These are phyloP conservation scores for Orius insidiosus DNA, from an alignment of 1,140 invertebrate species.

Conservation along the genomic window DNA sequence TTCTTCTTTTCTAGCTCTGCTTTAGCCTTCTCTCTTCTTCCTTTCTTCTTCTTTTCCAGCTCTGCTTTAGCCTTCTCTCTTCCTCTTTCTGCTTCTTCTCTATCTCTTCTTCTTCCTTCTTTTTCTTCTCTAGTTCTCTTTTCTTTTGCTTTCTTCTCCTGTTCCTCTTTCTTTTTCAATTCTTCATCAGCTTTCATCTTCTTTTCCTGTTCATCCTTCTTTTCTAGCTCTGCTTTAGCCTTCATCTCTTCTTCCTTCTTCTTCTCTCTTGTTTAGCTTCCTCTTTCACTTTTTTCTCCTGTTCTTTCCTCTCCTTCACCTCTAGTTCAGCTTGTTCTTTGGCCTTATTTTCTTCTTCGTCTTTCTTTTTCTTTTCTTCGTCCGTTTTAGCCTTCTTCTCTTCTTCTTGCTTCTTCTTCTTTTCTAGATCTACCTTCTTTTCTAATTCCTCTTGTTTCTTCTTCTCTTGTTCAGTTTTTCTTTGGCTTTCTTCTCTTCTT, in stretches of 20 bases:
- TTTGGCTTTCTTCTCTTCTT: conserved; percentile 19
- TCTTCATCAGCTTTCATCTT: neutral
- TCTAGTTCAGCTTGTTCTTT: too few relatives aligned
- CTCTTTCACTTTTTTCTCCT: conserved; percentile 19
- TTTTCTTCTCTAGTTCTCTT: neutral
- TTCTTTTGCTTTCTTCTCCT: neutral
- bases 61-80: neutral
- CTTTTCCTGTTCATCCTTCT: conserved; percentile 3
- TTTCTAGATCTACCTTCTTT: conserved; percentile 18
- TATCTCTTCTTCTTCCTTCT: neutral
- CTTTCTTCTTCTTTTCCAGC: neutral
- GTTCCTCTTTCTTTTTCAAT: neutral
- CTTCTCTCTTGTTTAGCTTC: too few relatives aligned
- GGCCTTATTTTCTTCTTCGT: too few relatives aligned
- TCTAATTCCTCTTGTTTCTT: conserved; percentile 16
- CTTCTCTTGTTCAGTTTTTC: conserved; percentile 18
- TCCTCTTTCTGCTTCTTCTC: neutral
- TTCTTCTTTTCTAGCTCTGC: neutral
- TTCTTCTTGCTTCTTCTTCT: conserved; percentile 18
- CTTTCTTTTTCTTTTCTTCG: conserved; percentile 20
- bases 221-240: conserved; percentile 14
- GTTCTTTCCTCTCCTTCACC: conserved; percentile 19
- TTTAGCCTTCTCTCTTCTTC: neutral
- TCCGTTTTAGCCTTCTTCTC: conserved; percentile 19
- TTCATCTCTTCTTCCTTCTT: conserved; percentile 9